Evolutionary conservation across 2,113 vertebrate species (phyloP), one percentile per base, ranked within the genome.

Genomic region (Cynocephalus volans): DNA sequence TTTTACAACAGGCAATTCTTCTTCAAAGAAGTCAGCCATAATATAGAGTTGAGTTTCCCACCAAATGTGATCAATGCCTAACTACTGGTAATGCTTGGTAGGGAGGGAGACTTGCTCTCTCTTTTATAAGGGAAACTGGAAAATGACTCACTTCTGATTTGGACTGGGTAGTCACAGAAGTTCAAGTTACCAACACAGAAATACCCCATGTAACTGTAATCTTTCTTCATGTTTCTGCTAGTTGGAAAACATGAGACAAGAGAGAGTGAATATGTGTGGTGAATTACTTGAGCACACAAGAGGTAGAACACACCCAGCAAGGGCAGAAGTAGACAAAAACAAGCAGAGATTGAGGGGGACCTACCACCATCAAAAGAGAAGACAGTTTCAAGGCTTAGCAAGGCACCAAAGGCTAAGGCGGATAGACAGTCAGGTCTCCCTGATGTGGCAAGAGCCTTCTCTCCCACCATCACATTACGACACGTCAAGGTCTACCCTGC

Each of bases 81-180:
- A 62, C 4, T 92, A 79, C 14, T 17, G 31, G 60, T 19, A 82
- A 64, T 50, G 60, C 14, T 31, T 73, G 50, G 11, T 7, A 58
- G n/a, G 31, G 18, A 70, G 41, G 45, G 70, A 88, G 31, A 56
- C 5, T 80, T 21, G 4, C 10, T 91, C 33, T 80, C 90, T 87
- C 54, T 89, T 75, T 77, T 26, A 54, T 3, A 70, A 50, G 64
- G 21, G 65, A 93, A 81, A 76, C 14, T 52, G 18, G 36, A 75
- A 97, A 93, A 80, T 28, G 54, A 67, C 69, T 56, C 31, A 54
- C 33, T 84, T 93, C 75, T 73, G 19, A 69, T 83, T 33, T 65
- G 33, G 33, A 84, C 96, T 69, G 58, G 58, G 79, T 33, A 67
- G 33, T 83, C 73, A 77, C 45, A 41, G 69, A 77, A 17, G 5